phyloP scores from a whole-genome alignment of 2,888 invertebrate species.

The Dendrolimus pini region DNA sequence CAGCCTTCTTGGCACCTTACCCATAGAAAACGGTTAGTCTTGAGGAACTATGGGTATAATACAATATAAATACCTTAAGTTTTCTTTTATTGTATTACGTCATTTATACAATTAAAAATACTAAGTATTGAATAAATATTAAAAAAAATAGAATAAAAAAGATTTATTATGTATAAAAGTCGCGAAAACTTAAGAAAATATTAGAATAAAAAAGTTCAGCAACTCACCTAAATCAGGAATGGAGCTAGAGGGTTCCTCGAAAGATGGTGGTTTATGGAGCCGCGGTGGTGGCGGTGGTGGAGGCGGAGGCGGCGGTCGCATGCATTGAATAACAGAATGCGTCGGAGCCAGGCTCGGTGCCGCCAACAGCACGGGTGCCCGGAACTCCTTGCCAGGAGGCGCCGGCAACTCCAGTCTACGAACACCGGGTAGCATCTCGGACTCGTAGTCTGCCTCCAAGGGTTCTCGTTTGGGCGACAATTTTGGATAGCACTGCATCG shows the following conservation, averaged over 20 bases:
- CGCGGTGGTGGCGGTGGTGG: slow-evolving; percentile 72
- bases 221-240: slow-evolving; percentile 92
- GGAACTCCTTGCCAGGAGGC: slow-evolving; percentile 69
- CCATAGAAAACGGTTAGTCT: too few relatives aligned
- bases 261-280: slow-evolving; percentile 69
- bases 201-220: not conserved
- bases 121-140: too few relatives aligned
- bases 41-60: too few relatives aligned
- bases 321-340: slow-evolving; percentile 71
- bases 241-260: slow-evolving; percentile 91
- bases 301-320: slow-evolving; percentile 67
- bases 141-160: not conserved
- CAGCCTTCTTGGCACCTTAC: too few relatives aligned
- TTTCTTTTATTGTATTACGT: too few relatives aligned
- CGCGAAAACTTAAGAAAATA: too few relatives aligned
- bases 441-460: slow-evolving; percentile 50
- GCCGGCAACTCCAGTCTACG: slow-evolving; percentile 64
- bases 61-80: too few relatives aligned
- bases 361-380: slow-evolving; percentile 59
- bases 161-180: too few relatives aligned
- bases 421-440: slow-evolving; percentile 49
- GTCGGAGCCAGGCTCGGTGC: slow-evolving; percentile 45
- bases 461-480: slow-evolving; percentile 63
- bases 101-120: too few relatives aligned
- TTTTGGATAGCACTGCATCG: slow-evolving; percentile 68